phyloP scores from a whole-genome alignment of 2,113 vertebrate species.

The Lates calcarifer region DNA sequence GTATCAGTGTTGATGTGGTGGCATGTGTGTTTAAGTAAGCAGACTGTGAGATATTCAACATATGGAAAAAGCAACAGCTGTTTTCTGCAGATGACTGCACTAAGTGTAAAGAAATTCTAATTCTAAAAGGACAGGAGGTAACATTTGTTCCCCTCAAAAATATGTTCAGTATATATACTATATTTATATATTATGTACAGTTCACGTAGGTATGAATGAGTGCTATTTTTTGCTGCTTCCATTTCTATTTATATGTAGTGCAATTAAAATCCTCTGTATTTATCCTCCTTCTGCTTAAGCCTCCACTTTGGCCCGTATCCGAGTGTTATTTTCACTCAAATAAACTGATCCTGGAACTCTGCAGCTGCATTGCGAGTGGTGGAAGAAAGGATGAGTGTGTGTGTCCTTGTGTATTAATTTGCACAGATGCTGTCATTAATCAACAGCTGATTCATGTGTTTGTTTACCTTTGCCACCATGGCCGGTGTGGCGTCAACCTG shows the following conservation, averaged over 20 bases:
- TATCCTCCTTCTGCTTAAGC: constrained; percentile 17
- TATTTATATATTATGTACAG: not conserved
- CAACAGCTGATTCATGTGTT: constrained; percentile 6
- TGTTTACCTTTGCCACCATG: constrained; percentile 90
- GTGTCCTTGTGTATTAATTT: constrained; percentile 18
- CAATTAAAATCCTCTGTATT: not conserved
- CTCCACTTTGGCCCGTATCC: not conserved
- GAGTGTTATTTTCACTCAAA: not conserved
- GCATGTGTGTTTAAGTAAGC: not conserved
- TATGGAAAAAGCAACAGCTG: not conserved
- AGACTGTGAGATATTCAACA: not conserved
- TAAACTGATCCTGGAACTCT: constrained; percentile 6
- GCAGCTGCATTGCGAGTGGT: not conserved
- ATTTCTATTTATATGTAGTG: no score
- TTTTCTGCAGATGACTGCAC: not conserved
- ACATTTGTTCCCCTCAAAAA: not conserved
- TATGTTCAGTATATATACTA: not conserved
- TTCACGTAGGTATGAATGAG: constrained; percentile 16
- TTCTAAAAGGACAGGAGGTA: not conserved
- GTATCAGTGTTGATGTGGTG: not conserved
- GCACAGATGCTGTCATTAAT: not conserved
- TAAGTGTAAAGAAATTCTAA: not conserved
- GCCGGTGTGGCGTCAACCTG: constrained; percentile 94
- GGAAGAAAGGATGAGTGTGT: not conserved
- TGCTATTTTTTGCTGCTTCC: constrained; percentile 1